These are phyloP conservation scores for Parasteatoda lunata DNA, from an alignment of 2,888 invertebrate species.

Conservation along the genomic window DNA sequence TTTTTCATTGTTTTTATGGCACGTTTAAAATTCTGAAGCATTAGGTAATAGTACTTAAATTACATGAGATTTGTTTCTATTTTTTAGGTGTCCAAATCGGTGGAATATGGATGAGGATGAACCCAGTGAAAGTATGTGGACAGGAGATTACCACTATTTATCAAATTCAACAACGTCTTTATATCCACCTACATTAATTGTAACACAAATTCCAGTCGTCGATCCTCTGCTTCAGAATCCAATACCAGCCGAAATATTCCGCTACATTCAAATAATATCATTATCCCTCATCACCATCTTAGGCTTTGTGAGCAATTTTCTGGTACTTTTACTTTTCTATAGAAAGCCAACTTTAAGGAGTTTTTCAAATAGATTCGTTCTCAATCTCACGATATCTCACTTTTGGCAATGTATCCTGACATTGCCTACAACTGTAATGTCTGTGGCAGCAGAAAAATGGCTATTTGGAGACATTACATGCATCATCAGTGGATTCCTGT, in stretches of 20 bases:
- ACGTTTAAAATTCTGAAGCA: no score
- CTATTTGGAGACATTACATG: conserved; percentile 75
- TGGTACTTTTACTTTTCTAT: conserved; percentile 84
- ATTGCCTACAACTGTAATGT: conserved; percentile 75
- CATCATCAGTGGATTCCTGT: conserved; percentile 79
- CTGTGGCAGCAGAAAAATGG: conserved; percentile 73
- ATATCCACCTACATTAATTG: not conserved
- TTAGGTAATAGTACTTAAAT: no score
- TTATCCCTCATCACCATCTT: conserved; percentile 77
- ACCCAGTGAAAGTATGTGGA: conserved; percentile 12
- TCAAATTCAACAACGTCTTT: conserved; percentile 30
- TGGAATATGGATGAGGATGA: conserved; percentile 37
- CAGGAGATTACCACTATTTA: conserved; percentile 14
- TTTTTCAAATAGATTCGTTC: conserved; percentile 82
- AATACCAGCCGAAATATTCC: conserved; percentile 16
- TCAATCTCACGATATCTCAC: conserved; percentile 78
- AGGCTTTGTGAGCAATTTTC: conserved; percentile 83
- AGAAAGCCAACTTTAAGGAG: conserved; percentile 83
- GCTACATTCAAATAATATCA: conserved; percentile 41
- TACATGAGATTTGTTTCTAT: no score
- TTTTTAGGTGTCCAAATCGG: no score
- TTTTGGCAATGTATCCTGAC: conserved; percentile 76
- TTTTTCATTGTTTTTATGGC: no score
- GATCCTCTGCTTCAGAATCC: not conserved
- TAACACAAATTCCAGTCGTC: not conserved